A percentile compares a stretch with the other conserved stretches of the same genome.
Conservation (phyloP, 1,140 invertebrate genomes). For the Bombus consobrinus region DNA sequence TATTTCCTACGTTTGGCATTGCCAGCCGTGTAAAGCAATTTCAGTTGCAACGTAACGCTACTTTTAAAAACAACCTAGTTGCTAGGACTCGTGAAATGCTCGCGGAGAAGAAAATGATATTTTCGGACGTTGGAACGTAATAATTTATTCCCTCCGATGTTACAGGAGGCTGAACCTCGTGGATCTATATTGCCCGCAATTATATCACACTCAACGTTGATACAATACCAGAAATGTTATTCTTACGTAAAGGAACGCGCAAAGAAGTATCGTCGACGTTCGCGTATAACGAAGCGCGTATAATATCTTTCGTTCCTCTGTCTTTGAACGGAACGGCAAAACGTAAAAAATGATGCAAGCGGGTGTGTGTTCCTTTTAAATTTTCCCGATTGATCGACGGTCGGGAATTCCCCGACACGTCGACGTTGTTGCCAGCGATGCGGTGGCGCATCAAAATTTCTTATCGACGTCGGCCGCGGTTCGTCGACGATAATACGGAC, state of each 20-base stretch:
- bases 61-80: neutral
- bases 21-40: neutral
- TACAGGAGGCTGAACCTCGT: too few relatives aligned
- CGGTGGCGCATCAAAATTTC: conserved; percentile 1
- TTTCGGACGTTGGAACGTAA: too few relatives aligned
- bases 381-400: neutral
- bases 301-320: neutral
- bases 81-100: too few relatives aligned
- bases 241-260: neutral
- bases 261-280: neutral
- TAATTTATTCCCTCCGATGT: too few relatives aligned
- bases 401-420: neutral
- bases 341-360: neutral
- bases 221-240: neutral
- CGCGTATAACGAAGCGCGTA: neutral
- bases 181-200: too few relatives aligned
- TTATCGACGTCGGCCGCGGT: conserved; percentile 13
- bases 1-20: neutral
- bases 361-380: neutral
- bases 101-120: too few relatives aligned
- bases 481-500: neutral
- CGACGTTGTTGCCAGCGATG: neutral
- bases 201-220: neutral
- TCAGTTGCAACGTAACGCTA: neutral
- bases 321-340: neutral